phyloP scores from a whole-genome alignment of 2,888 invertebrate species.

The Apamea sordens region DNA sequence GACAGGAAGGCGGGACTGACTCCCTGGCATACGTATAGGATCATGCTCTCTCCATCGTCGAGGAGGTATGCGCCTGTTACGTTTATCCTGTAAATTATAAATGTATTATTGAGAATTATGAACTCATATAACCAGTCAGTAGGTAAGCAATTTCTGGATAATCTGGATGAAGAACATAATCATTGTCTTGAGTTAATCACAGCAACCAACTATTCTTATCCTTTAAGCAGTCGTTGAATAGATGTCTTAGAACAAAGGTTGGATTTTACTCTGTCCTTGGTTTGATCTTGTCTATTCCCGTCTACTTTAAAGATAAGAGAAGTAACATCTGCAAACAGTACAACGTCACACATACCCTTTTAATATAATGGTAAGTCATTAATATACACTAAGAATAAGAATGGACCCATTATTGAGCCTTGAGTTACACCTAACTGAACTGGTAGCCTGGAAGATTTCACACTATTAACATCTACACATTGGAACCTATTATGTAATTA shows the following conservation, averaged over 20 bases:
- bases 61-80: constrained; percentile 96
- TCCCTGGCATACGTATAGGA: constrained; percentile 95
- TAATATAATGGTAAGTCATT: background rate
- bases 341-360: background rate
- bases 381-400: background rate
- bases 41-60: constrained; percentile 95
- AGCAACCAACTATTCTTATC: background rate
- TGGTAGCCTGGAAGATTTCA: background rate
- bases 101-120: background rate
- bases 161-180: background rate
- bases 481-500: background rate
- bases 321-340: background rate
- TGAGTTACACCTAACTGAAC: background rate
- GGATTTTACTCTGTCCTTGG: background rate
- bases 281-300: background rate
- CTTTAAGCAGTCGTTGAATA: background rate
- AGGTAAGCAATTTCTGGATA: background rate
- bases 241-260: background rate
- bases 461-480: background rate
- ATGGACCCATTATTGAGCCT: background rate
- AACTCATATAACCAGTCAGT: background rate
- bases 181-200: background rate
- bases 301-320: background rate
- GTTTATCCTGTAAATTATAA: constrained; percentile 90
- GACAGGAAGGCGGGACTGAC: constrained; percentile 94